A percentile compares a stretch with the other conserved stretches of the same genome.
Evolutionary conservation across 1,140 invertebrate genomes (phyloP).

Genomic region (Drosophila pseudoobscura): DNA sequence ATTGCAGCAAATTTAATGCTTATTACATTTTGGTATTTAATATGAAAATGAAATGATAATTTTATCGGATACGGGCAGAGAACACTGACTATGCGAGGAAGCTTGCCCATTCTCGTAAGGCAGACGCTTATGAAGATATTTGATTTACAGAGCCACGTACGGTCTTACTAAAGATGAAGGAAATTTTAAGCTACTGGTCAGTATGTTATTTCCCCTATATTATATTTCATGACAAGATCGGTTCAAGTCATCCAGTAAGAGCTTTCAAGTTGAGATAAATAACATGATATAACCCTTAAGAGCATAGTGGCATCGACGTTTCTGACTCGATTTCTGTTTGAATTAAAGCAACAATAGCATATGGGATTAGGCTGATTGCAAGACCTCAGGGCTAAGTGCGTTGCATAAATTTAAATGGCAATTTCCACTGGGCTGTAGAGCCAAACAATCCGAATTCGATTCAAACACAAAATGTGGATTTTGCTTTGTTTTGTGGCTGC

Average conservation of each 20-base stretch:
- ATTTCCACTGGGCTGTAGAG: constrained; percentile 44
- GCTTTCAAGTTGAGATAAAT: no score
- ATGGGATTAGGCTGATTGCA: constrained; percentile 60
- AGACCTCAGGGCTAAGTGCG: constrained; percentile 43
- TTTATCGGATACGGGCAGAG: not conserved
- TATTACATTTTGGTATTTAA: constrained; percentile 53
- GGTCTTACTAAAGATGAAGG: no score
- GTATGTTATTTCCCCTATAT: not conserved
- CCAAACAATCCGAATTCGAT: constrained; percentile 21
- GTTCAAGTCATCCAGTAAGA: no score
- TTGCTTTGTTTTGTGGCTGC: constrained; percentile 63
- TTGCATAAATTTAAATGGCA: constrained; percentile 65
- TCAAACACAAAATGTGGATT: constrained; percentile 33
- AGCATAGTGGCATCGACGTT: constrained; percentile 9
- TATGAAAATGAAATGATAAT: constrained; percentile 28
- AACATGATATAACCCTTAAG: not conserved
- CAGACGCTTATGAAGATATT: no score
- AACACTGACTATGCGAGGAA: not conserved
- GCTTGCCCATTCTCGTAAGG: not conserved
- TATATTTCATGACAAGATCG: no score
- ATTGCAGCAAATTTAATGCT: constrained; percentile 53
- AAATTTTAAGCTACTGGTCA: no score
- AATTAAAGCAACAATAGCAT: constrained; percentile 41
- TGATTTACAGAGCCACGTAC: no score
- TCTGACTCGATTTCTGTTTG: constrained; percentile 9